Evolutionary conservation across 2,888 invertebrate genomes (phyloP).

Genomic region (Scaeva pyrastri): DNA sequence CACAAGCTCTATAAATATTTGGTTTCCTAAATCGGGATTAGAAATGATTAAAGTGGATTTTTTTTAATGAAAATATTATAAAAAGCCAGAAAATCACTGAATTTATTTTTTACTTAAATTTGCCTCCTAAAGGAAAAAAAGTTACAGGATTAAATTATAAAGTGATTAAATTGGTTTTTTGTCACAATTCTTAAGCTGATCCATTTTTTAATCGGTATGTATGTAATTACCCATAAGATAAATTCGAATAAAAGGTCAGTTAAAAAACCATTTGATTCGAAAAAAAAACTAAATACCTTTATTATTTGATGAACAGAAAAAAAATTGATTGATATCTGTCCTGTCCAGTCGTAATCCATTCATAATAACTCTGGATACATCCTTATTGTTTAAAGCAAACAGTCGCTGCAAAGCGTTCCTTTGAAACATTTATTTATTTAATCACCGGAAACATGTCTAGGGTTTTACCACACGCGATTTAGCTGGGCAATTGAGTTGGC

Average conservation of each 20-base stretch:
- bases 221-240: too few species aligned
- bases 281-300: neutral
- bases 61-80: too few species aligned
- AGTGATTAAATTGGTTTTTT: too few species aligned
- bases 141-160: too few species aligned
- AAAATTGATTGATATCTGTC: neutral
- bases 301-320: neutral
- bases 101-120: too few species aligned
- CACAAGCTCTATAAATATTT: too few species aligned
- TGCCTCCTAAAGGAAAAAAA: too few species aligned
- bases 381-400: constrained; percentile 15
- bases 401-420: neutral
- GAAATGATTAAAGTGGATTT: too few species aligned
- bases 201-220: too few species aligned
- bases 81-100: too few species aligned
- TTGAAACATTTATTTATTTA: constrained; percentile 33
- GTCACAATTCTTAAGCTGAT: too few species aligned
- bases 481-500: constrained; percentile 34
- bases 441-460: constrained; percentile 47
- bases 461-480: constrained; percentile 58
- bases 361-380: constrained; percentile 4
- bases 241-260: neutral
- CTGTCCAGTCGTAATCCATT: constrained; percentile 1
- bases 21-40: too few species aligned
- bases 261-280: neutral